Conservation (phyloP, 1,140 invertebrate species). For the Globodera ellingtonae region DNA sequence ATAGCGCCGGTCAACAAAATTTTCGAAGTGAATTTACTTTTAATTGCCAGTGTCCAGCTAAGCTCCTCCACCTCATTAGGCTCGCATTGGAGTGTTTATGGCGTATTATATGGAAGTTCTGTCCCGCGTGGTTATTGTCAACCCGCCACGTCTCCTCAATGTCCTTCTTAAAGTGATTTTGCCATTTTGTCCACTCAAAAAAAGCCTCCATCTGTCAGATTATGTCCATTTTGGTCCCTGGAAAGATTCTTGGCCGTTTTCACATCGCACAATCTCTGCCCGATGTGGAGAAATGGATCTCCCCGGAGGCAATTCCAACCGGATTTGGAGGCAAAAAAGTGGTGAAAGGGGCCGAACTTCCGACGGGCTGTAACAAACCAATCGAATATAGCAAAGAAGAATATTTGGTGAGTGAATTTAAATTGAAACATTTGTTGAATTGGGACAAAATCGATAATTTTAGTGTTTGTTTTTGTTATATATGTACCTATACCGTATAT, state of each 20-base stretch:
- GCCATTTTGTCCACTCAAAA: conserved; percentile 1
- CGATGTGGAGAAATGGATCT: conserved; percentile 40
- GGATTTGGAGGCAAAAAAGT: conserved; percentile 43
- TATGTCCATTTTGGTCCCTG: conserved; percentile 48
- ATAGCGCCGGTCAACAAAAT: conserved; percentile 47
- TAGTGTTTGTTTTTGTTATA: no score
- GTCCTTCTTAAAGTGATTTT: conserved; percentile 46
- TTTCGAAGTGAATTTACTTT: conserved; percentile 38
- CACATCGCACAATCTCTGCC: conserved; percentile 33
- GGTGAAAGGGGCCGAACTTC: conserved; percentile 24
- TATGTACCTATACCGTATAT: no score
- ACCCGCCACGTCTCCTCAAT: conserved; percentile 44
- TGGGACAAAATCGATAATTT: no score
- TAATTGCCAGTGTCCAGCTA: background rate
- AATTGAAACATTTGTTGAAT: background rate
- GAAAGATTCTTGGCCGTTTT: conserved; percentile 41
- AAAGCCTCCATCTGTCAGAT: conserved; percentile 26
- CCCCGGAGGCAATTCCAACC: conserved; percentile 42
- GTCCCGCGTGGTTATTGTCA: conserved; percentile 52
- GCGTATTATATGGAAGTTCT: conserved; percentile 53
- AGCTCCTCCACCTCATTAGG: conserved; percentile 24
- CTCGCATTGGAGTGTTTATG: conserved; percentile 48
- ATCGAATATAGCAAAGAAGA: conserved; percentile 45
- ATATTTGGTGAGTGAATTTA: conserved; percentile 30
- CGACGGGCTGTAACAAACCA: conserved; percentile 41